Evolutionary conservation across 2,797 vertebrate genomes (phyloP), one percentile per base, ranked within the genome.

Genomic region (Peromyscus nudipes): DNA sequence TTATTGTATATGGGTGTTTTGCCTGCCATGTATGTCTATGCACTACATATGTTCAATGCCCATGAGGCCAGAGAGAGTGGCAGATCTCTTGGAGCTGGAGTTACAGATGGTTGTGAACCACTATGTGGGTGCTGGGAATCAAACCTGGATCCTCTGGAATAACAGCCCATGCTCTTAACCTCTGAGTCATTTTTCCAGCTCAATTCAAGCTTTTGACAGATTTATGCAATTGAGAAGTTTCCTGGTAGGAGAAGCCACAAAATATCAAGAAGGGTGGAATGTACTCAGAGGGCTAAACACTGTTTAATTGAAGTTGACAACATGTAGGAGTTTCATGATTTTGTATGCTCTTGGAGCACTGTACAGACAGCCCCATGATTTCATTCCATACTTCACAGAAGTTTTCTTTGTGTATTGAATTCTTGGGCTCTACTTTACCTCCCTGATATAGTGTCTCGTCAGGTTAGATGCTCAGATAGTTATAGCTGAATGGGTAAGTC

Each of bases 201-300:
- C 27, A 31, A 52, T 11, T 81, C 34, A 60, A 60, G 52, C 34
- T 76, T 95, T 82, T 87, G 40, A 71, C 34, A 76, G 21, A 86
- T 16, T 81, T 23, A 6, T 37, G n/a, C 80, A 94, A 76, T 76
- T 88, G 92, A 95, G 49, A 93, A 82, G 11, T 75, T 79, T 46
- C 67, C n/a, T 80, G 17, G 29, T 93, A 64, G 71, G 27, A 81
- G 29, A 89, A 92, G 9, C 2, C 57, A 76, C 71, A 57, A 69
- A 52, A 57, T 82, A 7, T 82, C 46, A 87, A 40, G 34, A 75
- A 52, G n/a, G 21, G 6, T 46, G 69, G 60, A 94, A 77, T 84
- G 23, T 60, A n/a, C 29, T 81, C 52, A 19, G 49, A 37, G 14
- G 17, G 67, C 6, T 34, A 79, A 82, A 43, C 23, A 40, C 12